Evolutionary conservation across 2,888 invertebrate genomes (phyloP).

Genomic region (Pantelozetes paolii): DNA sequence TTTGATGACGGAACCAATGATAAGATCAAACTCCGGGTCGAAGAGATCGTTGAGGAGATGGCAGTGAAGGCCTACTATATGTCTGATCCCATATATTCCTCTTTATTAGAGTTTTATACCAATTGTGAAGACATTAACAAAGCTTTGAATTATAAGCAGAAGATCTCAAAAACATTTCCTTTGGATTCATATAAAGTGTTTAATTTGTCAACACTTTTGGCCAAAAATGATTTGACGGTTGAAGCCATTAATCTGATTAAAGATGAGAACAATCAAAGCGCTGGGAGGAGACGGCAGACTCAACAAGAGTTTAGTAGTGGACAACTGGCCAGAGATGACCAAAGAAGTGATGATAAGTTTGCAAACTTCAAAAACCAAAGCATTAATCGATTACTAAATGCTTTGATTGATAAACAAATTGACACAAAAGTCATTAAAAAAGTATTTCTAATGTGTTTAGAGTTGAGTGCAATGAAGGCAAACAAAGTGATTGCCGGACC

Average conservation of each 20-base stretch:
- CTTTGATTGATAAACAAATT: constrained; percentile 10
- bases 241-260: background rate
- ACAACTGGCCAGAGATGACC: too few relatives aligned
- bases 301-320: background rate
- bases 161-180: background rate
- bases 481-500: background rate
- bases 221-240: background rate
- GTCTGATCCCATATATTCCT: too few relatives aligned
- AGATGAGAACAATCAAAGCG: background rate
- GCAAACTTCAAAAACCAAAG: background rate
- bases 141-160: background rate
- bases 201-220: constrained; percentile 2
- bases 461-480: background rate
- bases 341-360: background rate
- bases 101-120: background rate
- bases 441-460: background rate
- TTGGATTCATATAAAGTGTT: background rate
- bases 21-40: too few relatives aligned
- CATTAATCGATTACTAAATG: background rate
- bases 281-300: background rate
- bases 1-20: too few relatives aligned
- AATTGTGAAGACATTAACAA: background rate
- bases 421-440: background rate
- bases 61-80: too few relatives aligned
- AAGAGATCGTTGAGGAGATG: too few relatives aligned